Evolutionary conservation across 2,888 invertebrate genomes (phyloP), one percentile per base, ranked within the genome.

Genomic region (Orthosia gothica): DNA sequence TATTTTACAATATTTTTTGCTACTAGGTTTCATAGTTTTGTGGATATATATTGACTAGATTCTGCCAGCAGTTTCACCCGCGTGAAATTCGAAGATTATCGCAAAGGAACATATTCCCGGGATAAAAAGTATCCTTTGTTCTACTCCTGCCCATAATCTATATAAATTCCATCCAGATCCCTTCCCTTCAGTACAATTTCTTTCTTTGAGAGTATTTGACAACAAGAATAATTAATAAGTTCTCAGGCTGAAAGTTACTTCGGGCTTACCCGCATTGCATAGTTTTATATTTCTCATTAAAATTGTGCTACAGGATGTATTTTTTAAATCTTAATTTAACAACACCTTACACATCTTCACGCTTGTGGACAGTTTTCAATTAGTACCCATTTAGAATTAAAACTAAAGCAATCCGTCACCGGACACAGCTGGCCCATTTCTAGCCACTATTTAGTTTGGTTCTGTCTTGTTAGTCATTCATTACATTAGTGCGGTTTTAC

Each of bases 401-500:
- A 95, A 94, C 93, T 93, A 92, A 94, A 95, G 93, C 93, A 92
- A 91, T 92, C 92, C 91, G 85, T 87, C 87, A 95, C 95, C 96
- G 95, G 95, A 95, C 95, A 95, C 96, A 96, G 96, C 95, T 96
- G 96, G 94, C 82, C 90, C 92, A 91, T 91, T 93, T 96, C 96
- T 94, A 94, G 91, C 89, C 92, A 88, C 95, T 96, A 95, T 96
- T 96, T 95, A 95, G 95, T 95, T 96, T 96, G 92, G 93, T 94
- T 93, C 92, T 93, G 96, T 95, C 96, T 94, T 94, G 95, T 96
- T 96, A 95, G 95, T 95, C 95, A 94, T 95, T 95, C 95, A 95
- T 95, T 95, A 94, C 95, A 96, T 96, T 96, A 96, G 95, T 95
- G 92, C 94, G 90, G 91, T 89, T 89, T 83, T 81, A 90, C 95